Evolutionary conservation across 1,140 invertebrate genomes (phyloP).

Genomic region (Camponotus pennsylvanicus): DNA sequence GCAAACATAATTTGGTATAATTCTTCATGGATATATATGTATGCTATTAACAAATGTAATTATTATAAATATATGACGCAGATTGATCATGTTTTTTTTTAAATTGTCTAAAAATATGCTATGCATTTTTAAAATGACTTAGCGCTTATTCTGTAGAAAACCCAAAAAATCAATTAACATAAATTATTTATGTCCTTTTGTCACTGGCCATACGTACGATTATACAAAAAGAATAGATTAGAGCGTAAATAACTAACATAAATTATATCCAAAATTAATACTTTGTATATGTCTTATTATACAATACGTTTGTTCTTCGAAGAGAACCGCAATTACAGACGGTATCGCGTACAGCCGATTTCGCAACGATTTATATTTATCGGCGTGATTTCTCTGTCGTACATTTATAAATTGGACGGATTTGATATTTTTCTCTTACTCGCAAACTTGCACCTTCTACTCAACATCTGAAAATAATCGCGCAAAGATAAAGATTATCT

Average conservation of each 20-base stretch:
- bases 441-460: not conserved
- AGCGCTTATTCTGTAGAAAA: conserved; percentile 6
- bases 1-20: conserved; percentile 29
- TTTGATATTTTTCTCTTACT: not conserved
- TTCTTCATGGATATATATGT: not conserved
- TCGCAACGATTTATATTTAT: conserved; percentile 25
- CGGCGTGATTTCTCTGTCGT: conserved; percentile 28
- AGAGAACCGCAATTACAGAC: conserved; percentile 25
- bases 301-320: not conserved
- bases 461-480: not conserved
- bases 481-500: conserved; percentile 35
- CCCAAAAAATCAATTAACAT: not conserved
- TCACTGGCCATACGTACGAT: conserved; percentile 34
- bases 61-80: not conserved
- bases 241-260: conserved; percentile 25
- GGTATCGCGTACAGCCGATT: not conserved
- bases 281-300: not conserved
- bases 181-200: not conserved
- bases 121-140: conserved; percentile 2
- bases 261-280: conserved; percentile 34
- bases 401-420: conserved; percentile 48
- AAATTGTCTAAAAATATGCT: not conserved
- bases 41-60: conserved; percentile 18
- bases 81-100: not conserved
- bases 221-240: not conserved